Conservation (phyloP, 2,113 vertebrate species). For the Caranx melampygus region DNA sequence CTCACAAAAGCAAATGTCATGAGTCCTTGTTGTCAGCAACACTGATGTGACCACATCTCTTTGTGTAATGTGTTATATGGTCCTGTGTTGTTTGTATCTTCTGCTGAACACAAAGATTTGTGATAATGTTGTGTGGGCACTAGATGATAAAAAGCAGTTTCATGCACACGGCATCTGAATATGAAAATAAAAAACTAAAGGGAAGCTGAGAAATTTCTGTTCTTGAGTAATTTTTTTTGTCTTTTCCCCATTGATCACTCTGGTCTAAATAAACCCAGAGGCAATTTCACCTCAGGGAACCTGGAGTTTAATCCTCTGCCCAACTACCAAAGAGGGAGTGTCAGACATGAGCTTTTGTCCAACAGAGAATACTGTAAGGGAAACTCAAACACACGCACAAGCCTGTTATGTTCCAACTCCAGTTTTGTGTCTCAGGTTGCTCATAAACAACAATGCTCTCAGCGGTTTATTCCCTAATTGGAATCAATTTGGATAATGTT, state of each 20-base stretch:
- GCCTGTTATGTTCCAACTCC: constrained; percentile 9
- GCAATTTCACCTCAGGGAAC: background rate
- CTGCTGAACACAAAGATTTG: background rate
- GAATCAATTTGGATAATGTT: constrained; percentile 72
- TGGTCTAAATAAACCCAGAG: constrained; percentile 20
- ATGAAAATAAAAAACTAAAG: too few relatives aligned
- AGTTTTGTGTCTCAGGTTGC: constrained; percentile 48
- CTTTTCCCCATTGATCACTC: background rate
- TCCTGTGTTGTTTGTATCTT: background rate
- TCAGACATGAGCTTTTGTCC: constrained; percentile 23
- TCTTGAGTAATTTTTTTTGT: background rate
- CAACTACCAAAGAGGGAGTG: background rate
- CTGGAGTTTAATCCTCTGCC: constrained; percentile 4
- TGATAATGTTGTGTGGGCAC: too few relatives aligned
- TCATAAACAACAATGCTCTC: constrained; percentile 67
- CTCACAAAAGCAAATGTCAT: too few relatives aligned
- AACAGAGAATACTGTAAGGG: constrained; percentile 22
- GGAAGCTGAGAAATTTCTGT: too few relatives aligned
- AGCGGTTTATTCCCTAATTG: constrained; percentile 63
- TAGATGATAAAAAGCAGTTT: too few relatives aligned
- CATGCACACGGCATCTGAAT: too few relatives aligned
- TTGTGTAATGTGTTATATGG: background rate
- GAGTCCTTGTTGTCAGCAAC: background rate
- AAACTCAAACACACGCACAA: constrained; percentile 11
- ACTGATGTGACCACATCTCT: background rate